A percentile compares a stretch with the other conserved stretches of the same genome.
These are phyloP conservation scores for Percopsis transmontana DNA, from an alignment of 2,113 vertebrate genomes.

Conservation along the genomic window DNA sequence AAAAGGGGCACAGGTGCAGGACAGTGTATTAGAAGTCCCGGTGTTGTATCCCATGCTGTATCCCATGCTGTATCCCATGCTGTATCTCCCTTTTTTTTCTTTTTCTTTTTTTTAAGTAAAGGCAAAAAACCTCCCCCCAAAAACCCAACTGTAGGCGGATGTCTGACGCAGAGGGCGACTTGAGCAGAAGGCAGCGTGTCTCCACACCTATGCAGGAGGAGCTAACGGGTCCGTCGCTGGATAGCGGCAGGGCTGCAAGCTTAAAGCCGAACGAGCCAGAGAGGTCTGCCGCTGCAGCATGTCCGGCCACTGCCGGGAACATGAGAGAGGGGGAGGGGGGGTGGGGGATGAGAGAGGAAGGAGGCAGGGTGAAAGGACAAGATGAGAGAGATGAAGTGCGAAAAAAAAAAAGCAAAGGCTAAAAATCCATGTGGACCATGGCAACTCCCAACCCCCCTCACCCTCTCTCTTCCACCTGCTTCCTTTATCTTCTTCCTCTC, in stretches of 20 bases:
- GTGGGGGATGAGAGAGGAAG: slow-evolving; percentile 43
- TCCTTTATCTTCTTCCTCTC: slow-evolving; percentile 58
- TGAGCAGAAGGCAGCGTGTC: slow-evolving; percentile 44
- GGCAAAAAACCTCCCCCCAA: too few relatives aligned
- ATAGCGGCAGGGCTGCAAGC: slow-evolving; percentile 72
- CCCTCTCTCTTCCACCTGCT: slow-evolving; percentile 45
- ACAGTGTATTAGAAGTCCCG: background rate
- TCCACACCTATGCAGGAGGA: slow-evolving; percentile 59
- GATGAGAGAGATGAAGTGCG: slow-evolving; percentile 52
- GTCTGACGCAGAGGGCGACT: slow-evolving; percentile 44
- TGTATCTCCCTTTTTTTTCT: background rate
- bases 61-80: too few relatives aligned
- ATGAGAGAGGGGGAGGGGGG: slow-evolving; percentile 47
- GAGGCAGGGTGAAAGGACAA: slow-evolving; percentile 58
- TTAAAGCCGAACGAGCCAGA: slow-evolving; percentile 77
- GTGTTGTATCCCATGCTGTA: background rate
- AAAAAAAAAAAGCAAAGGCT: slow-evolving; percentile 47
- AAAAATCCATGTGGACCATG: slow-evolving; percentile 73
- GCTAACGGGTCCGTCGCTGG: slow-evolving; percentile 73
- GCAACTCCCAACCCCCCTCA: slow-evolving; percentile 69
- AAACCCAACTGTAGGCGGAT: slow-evolving; percentile 44
- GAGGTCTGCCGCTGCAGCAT: slow-evolving; percentile 77
- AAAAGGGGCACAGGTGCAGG: slow-evolving; percentile 27
- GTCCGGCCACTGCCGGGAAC: slow-evolving; percentile 75
- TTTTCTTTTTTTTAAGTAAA: background rate